Evolutionary conservation across 2,888 invertebrate genomes (phyloP).

Genomic region (Drosophila pseudotalamancana): DNA sequence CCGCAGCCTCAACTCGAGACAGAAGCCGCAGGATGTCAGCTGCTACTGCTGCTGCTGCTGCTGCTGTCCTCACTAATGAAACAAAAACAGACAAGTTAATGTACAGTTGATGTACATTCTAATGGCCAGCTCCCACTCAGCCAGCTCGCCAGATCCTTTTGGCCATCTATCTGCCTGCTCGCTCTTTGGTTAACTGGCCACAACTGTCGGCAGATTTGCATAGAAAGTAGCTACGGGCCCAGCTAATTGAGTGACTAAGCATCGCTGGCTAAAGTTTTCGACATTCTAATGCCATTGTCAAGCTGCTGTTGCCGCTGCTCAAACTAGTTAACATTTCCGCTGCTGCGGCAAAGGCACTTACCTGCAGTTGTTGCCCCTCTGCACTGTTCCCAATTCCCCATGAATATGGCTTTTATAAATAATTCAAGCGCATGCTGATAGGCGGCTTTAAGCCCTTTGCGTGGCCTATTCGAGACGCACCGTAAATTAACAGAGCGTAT

Average conservation of each 20-base stretch:
- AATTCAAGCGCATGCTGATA: conserved; percentile 76
- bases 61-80: conserved; percentile 67
- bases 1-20: conserved; percentile 59
- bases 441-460: conserved; percentile 58
- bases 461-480: conserved; percentile 38
- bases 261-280: conserved; percentile 66
- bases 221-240: conserved; percentile 62
- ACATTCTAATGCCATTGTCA: conserved; percentile 79
- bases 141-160: not conserved
- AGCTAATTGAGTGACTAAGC: conserved; percentile 79
- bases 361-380: conserved; percentile 43
- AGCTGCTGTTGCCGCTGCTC: conserved; percentile 51
- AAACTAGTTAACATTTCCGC: conserved; percentile 78
- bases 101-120: conserved; percentile 77
- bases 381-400: conserved; percentile 49
- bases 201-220: conserved; percentile 65
- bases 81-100: conserved; percentile 80
- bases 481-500: conserved; percentile 77
- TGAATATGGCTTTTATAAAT: conserved; percentile 78
- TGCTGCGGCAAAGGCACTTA: conserved; percentile 39
- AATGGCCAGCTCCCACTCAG: conserved; percentile 51
- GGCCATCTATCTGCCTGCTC: not conserved
- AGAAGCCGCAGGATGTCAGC: conserved; percentile 63
- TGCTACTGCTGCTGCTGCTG: conserved; percentile 9
- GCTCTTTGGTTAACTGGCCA: conserved; percentile 28